Percentiles rank a stretch among this genome's conserved stretches.
These are phyloP conservation scores for Trissolcus brochymenae DNA, from an alignment of 2,888 invertebrate species.

Conservation along the genomic window DNA sequence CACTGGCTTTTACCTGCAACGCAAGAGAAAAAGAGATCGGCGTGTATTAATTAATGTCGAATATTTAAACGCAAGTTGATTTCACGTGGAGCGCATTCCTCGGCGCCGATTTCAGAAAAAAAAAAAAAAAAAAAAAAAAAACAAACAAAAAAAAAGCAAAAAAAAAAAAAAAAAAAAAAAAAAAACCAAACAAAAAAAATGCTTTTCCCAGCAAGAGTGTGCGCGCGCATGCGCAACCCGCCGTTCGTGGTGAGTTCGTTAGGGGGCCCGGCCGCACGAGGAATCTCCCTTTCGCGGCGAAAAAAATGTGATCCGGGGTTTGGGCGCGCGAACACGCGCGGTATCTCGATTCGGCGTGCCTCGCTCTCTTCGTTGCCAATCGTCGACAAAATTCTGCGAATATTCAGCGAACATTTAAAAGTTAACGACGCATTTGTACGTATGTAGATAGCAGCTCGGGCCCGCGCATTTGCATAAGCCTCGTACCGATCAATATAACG, in stretches of 20 bases:
- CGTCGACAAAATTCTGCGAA: conserved; percentile 49
- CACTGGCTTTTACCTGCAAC: conserved; percentile 20
- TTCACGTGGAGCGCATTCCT: conserved; percentile 1
- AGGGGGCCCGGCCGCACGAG: background rate
- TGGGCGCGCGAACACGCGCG: conserved; percentile 41
- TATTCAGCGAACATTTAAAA: conserved; percentile 47
- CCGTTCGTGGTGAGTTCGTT: background rate
- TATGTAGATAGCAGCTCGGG: conserved; percentile 14
- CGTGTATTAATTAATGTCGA: conserved; percentile 32
- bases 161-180: no score
- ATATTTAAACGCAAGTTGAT: conserved; percentile 8
- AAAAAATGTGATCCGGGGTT: conserved; percentile 43
- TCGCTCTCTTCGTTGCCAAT: conserved; percentile 23
- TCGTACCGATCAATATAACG: conserved; percentile 1
- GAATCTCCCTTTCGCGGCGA: conserved; percentile 2
- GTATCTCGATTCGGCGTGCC: conserved; percentile 54
- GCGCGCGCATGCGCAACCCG: background rate
- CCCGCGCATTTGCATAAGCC: conserved; percentile 30
- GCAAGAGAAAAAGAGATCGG: conserved; percentile 2
- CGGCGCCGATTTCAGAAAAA: background rate
- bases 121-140: no score
- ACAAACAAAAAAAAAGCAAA: no score
- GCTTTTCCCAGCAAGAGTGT: conserved; percentile 28
- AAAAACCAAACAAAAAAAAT: no score
- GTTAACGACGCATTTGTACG: conserved; percentile 41